Percentiles rank a stretch among this genome's conserved stretches.
Conservation (phyloP, 2,113 vertebrate genomes). For the Centropus bengalensis region DNA sequence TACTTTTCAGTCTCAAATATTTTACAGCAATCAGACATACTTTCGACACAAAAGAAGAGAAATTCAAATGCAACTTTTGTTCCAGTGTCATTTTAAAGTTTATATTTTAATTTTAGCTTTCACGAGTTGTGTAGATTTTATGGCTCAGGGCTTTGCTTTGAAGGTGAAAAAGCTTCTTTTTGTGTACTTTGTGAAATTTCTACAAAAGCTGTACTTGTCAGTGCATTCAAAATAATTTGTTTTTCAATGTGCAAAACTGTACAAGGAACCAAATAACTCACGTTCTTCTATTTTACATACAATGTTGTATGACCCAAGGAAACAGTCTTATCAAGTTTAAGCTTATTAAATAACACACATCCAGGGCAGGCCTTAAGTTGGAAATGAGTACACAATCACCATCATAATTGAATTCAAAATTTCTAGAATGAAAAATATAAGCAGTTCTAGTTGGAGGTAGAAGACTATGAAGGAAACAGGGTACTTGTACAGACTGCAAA, state of each 20-base stretch:
- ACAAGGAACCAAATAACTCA: background rate
- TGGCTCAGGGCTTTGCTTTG: background rate
- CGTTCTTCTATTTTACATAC: background rate
- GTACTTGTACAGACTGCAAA: background rate
- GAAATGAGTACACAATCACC: background rate
- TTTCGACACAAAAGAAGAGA: background rate
- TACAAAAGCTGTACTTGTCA: background rate
- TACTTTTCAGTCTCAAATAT: background rate
- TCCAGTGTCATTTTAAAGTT: background rate
- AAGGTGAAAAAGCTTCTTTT: background rate
- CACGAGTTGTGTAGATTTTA: background rate
- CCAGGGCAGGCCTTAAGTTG: accelerated
- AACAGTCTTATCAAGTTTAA: background rate
- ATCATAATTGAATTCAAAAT: background rate
- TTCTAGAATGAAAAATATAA: background rate
- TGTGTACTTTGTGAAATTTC: background rate
- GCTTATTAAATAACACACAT: background rate
- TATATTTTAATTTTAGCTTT: background rate
- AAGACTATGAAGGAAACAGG: background rate
- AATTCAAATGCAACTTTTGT: background rate
- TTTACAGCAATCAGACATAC: background rate
- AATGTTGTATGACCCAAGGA: background rate
- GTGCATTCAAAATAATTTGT: background rate
- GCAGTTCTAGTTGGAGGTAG: background rate
- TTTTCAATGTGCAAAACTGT: background rate